Evolutionary conservation across 2,113 vertebrate genomes (phyloP).

Genomic region (Hippocampus barbouri): DNA sequence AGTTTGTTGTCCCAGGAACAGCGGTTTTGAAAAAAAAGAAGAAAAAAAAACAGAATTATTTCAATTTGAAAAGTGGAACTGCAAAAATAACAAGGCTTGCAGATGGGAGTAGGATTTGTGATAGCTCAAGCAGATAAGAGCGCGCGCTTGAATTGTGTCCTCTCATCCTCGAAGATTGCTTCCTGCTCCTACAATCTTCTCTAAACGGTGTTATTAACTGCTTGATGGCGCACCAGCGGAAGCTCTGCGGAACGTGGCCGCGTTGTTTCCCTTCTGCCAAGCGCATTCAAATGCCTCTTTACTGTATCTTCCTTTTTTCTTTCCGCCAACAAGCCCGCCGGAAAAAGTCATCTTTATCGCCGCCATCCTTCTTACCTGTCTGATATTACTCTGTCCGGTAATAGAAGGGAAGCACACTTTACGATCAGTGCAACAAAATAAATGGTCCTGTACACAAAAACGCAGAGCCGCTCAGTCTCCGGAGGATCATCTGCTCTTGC

Average conservation of each 20-base stretch:
- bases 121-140: not conserved
- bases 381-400: not conserved
- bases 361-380: constrained; percentile 1
- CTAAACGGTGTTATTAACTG: constrained; percentile 11
- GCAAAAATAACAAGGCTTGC: not conserved
- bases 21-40: not conserved
- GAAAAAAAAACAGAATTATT: not conserved
- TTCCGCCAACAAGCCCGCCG: not conserved
- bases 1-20: not conserved
- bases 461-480: not conserved
- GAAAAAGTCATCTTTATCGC: not conserved
- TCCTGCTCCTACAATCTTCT: not conserved
- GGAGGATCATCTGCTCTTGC: not conserved
- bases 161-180: not conserved
- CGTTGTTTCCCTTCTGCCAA: not conserved
- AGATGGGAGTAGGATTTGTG: not conserved
- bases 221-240: constrained; percentile 1
- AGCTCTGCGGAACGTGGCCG: not conserved
- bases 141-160: not conserved
- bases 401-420: constrained; percentile 1
- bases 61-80: not conserved
- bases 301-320: not conserved
- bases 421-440: not conserved
- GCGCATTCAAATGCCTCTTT: not conserved
- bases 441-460: not conserved